These are phyloP conservation scores for Drosophila robusta DNA, from an alignment of 2,888 invertebrate genomes.

Conservation along the genomic window DNA sequence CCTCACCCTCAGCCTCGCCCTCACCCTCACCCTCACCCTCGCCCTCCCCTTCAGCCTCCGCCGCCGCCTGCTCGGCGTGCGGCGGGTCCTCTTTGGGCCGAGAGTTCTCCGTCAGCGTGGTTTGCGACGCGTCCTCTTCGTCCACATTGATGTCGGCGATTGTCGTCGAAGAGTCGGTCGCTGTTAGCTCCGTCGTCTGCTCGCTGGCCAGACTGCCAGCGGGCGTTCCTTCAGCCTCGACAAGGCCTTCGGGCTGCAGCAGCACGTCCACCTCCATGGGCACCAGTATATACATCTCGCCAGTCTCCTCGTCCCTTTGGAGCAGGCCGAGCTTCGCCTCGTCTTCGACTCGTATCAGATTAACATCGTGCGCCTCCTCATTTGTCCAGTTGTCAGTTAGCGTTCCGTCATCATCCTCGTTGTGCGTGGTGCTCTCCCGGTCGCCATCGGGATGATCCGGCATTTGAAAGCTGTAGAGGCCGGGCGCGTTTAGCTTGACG, in stretches of 20 bases:
- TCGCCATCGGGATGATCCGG: slow-evolving; percentile 2
- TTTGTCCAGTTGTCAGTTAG: slow-evolving; percentile 28
- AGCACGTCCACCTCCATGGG: slow-evolving; percentile 47
- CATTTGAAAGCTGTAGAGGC: slow-evolving; percentile 40
- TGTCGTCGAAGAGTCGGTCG: slow-evolving; percentile 1
- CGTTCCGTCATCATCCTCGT: neutral
- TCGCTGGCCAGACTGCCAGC: too few species aligned
- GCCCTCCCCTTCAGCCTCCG: too few species aligned
- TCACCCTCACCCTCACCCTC: neutral
- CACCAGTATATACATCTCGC: slow-evolving; percentile 52
- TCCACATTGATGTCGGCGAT: neutral
- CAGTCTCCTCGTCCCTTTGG: slow-evolving; percentile 34
- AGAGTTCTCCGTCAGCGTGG: slow-evolving; percentile 19
- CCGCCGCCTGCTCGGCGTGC: neutral
- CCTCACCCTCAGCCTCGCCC: neutral
- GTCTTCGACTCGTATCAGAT: slow-evolving; percentile 17
- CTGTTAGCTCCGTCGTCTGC: neutral
- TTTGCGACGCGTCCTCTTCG: slow-evolving; percentile 6
- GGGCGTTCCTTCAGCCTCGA: too few species aligned
- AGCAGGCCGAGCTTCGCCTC: slow-evolving; percentile 19
- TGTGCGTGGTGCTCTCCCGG: neutral
- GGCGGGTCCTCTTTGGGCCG: too few species aligned
- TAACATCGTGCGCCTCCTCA: slow-evolving; percentile 7
- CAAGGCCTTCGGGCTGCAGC: slow-evolving; percentile 9
- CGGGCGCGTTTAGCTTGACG: slow-evolving; percentile 28